These are phyloP conservation scores for Hydrocynus forskahlii DNA, from an alignment of 2,797 vertebrate species.

Conservation along the genomic window DNA sequence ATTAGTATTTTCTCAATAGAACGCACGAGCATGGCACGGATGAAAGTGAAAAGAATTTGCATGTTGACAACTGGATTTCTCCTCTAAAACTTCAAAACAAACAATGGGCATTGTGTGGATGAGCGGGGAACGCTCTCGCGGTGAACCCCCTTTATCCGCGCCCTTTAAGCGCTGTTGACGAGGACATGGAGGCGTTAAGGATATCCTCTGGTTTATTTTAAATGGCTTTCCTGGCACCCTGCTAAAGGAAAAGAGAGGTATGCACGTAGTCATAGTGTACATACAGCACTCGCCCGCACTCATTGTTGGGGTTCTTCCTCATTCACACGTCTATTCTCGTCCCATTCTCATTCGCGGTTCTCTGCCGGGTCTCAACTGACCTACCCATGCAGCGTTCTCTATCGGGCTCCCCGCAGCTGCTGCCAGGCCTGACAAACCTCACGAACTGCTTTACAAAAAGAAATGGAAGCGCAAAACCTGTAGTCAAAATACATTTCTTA, in stretches of 20 bases:
- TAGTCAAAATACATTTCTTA: background rate
- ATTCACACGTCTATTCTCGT: constrained; percentile 23
- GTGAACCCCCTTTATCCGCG: background rate
- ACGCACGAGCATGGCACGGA: constrained; percentile 63
- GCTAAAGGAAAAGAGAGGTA: constrained; percentile 40
- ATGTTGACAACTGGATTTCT: constrained; percentile 46
- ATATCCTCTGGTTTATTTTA: constrained; percentile 52
- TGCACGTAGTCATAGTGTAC: constrained; percentile 25
- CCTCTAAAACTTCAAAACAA: constrained; percentile 39
- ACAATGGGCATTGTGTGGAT: constrained; percentile 29
- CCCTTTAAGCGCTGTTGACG: constrained; percentile 25
- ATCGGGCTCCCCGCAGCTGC: background rate
- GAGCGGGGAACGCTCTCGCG: background rate
- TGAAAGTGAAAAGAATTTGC: constrained; percentile 61
- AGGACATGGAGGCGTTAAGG: constrained; percentile 41
- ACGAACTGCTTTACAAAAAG: background rate
- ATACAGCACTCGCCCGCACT: constrained; percentile 19
- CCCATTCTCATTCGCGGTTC: constrained; percentile 22
- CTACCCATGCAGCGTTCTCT: background rate
- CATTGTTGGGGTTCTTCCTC: constrained; percentile 34
- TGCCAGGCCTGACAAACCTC: background rate
- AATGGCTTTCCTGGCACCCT: constrained; percentile 48
- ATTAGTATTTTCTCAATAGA: constrained; percentile 71
- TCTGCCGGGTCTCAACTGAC: background rate
- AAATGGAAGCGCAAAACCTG: background rate